A percentile compares a stretch with the other conserved stretches of the same genome.
These are phyloP conservation scores for Heterodera carotae DNA, from an alignment of 1,140 invertebrate species.

Conservation along the genomic window DNA sequence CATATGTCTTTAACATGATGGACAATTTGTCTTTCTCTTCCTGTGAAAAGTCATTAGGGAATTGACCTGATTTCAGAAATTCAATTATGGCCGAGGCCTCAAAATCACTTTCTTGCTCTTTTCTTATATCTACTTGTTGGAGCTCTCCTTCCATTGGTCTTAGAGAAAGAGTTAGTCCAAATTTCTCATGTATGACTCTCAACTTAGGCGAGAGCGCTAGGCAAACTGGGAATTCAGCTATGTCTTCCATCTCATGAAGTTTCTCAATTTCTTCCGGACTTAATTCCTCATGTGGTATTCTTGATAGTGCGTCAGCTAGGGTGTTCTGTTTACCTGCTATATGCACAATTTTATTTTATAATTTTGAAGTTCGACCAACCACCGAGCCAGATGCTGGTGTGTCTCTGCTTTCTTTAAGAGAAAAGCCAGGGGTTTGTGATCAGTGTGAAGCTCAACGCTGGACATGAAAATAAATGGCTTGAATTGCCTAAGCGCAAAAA, in stretches of 20 bases:
- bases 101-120: neutral
- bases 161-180: neutral
- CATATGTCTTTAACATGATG: neutral
- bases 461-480: constrained; percentile 22
- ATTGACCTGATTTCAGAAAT: neutral
- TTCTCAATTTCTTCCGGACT: neutral
- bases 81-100: neutral
- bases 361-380: constrained; percentile 30
- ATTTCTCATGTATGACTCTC: neutral
- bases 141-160: neutral
- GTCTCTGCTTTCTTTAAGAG: constrained; percentile 24
- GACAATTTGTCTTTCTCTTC: neutral
- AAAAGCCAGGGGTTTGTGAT: constrained; percentile 26
- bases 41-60: neutral
- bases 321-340: constrained; percentile 23
- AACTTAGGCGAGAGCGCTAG: neutral
- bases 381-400: constrained; percentile 2
- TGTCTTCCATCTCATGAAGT: constrained; percentile 27
- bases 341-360: constrained; percentile 30
- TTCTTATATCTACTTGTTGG: neutral
- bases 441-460: constrained; percentile 20
- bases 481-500: constrained; percentile 20
- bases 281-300: neutral
- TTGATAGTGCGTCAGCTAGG: constrained; percentile 25
- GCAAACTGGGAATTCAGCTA: constrained; percentile 25